phyloP scores from a whole-genome alignment of 2,888 invertebrate species.

The Celastrina argiolus region DNA sequence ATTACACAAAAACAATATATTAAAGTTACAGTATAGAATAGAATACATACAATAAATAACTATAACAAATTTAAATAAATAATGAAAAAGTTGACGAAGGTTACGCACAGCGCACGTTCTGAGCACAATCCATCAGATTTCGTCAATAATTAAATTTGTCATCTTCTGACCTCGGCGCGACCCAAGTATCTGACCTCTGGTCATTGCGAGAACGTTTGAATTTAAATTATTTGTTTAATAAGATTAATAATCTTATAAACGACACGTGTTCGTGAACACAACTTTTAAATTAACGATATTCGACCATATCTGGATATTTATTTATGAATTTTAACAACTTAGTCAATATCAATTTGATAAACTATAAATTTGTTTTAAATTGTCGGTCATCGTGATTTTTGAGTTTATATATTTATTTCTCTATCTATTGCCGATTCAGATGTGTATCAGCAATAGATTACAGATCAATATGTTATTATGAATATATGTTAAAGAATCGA shows the following conservation, averaged over 20 bases:
- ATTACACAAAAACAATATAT: background rate
- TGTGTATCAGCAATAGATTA: no score
- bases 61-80: background rate
- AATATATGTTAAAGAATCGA: no score
- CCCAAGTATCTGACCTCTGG: background rate
- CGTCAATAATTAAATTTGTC: background rate
- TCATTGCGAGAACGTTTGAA: background rate
- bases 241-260: slow-evolving; percentile 5
- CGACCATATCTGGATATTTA: background rate
- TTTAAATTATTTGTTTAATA: slow-evolving; percentile 8
- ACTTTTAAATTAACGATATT: background rate
- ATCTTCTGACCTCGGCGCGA: background rate
- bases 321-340: slow-evolving; percentile 3
- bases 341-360: background rate
- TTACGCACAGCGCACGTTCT: background rate
- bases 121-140: background rate
- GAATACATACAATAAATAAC: background rate
- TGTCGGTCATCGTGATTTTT: background rate
- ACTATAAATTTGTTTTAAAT: slow-evolving; percentile 9
- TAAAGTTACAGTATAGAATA: background rate
- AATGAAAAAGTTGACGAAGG: background rate
- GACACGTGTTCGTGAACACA: background rate
- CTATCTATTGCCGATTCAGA: background rate
- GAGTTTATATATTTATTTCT: background rate
- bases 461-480: no score